phyloP scores from a whole-genome alignment of 2,888 invertebrate genomes.

The Cheilosia variabilis region DNA sequence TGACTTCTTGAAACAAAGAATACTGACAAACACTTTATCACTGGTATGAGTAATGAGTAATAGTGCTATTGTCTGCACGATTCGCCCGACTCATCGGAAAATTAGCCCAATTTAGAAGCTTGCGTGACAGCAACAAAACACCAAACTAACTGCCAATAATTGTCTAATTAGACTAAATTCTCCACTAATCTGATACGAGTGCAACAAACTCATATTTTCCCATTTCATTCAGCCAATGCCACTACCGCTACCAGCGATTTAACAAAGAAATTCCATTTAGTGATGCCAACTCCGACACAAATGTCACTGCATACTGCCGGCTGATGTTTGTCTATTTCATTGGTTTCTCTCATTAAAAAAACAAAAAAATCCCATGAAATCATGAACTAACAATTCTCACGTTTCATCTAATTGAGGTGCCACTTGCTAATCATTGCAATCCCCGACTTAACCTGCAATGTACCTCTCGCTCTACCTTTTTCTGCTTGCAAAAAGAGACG shows the following conservation, averaged over 20 bases:
- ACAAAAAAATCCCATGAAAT: conserved; percentile 12
- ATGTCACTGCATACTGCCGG: conserved; percentile 36
- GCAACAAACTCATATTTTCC: not conserved
- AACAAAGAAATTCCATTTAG: conserved; percentile 52
- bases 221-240: conserved; percentile 28
- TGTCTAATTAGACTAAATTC: conserved; percentile 26
- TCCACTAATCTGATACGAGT: conserved; percentile 17
- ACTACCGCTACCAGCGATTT: conserved; percentile 1
- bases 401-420: conserved; percentile 65
- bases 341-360: not conserved
- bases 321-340: conserved; percentile 15
- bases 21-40: too few species aligned
- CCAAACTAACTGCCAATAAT: conserved; percentile 29
- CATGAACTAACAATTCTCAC: conserved; percentile 69
- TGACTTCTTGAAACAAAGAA: too few species aligned
- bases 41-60: too few species aligned
- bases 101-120: not conserved
- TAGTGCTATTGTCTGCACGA: not conserved
- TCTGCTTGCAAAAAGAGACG: not conserved
- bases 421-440: conserved; percentile 65
- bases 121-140: conserved; percentile 26
- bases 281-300: conserved; percentile 31
- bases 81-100: not conserved
- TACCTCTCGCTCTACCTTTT: not conserved
- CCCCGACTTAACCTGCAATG: conserved; percentile 11